phyloP scores from a whole-genome alignment of 2,888 invertebrate species.

The Lasioglossum pauxillum region DNA sequence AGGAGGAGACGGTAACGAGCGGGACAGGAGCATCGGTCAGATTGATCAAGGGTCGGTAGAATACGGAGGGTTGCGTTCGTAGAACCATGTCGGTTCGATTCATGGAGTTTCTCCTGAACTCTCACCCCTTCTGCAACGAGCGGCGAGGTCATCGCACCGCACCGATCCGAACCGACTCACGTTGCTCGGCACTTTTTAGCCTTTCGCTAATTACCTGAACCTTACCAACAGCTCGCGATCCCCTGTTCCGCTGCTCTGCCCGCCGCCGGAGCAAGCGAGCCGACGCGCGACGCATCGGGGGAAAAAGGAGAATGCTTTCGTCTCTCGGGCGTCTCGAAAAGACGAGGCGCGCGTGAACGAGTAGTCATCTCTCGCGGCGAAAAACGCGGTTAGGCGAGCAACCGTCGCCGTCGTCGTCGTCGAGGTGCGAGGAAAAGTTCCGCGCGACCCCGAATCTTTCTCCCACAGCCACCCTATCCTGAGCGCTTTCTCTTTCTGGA shows the following conservation, averaged over 20 bases:
- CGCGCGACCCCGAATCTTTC: neutral
- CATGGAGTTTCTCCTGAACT: slow-evolving; percentile 32
- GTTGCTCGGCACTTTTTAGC: slow-evolving; percentile 35
- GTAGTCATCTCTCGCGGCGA: neutral
- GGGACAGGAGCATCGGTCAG: slow-evolving; percentile 33
- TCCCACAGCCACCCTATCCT: neutral
- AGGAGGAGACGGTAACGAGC: slow-evolving; percentile 29
- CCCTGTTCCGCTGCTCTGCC: slow-evolving; percentile 11
- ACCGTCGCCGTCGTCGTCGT: neutral
- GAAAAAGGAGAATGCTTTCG: slow-evolving; percentile 2
- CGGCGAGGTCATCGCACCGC: slow-evolving; percentile 35
- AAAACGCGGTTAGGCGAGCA: slow-evolving; percentile 70
- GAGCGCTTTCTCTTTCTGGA: neutral
- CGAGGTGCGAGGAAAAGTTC: slow-evolving; percentile 61
- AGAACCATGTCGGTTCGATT: slow-evolving; percentile 33
- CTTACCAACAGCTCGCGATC: slow-evolving; percentile 13
- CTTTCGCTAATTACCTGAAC: slow-evolving; percentile 28
- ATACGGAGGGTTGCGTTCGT: slow-evolving; percentile 29
- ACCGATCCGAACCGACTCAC: slow-evolving; percentile 17
- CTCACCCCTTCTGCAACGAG: slow-evolving; percentile 10
- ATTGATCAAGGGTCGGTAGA: slow-evolving; percentile 37
- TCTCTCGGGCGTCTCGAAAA: slow-evolving; percentile 3
- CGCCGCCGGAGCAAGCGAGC: neutral
- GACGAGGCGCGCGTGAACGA: neutral
- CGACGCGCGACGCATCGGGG: neutral